phyloP scores from a whole-genome alignment of 2,113 vertebrate species.

The Amazona guildingii region DNA sequence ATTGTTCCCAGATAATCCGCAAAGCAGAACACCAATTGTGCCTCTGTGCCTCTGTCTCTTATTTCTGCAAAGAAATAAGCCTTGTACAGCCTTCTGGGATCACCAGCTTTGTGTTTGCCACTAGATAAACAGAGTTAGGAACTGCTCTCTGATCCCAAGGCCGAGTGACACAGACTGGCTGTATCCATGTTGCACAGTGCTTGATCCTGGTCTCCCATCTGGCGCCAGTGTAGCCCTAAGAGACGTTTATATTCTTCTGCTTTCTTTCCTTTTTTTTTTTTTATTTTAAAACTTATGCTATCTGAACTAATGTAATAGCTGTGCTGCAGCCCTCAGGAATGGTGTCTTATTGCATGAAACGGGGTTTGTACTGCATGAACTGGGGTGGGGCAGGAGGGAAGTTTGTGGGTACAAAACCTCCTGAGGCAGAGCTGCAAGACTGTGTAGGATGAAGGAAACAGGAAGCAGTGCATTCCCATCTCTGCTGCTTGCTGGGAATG shows the following conservation, averaged over 20 bases:
- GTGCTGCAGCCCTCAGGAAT: not conserved
- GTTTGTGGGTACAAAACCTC: not conserved
- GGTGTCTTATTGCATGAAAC: not conserved
- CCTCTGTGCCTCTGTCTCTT: not conserved
- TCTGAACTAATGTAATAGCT: not conserved
- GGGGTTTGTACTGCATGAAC: not conserved
- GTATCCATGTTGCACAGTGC: not conserved
- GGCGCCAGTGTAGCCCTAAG: not conserved
- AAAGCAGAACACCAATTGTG: not conserved
- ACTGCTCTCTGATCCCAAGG: not conserved
- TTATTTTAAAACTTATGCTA: not conserved
- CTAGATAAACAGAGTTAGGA: not conserved
- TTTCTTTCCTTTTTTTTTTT: not conserved
- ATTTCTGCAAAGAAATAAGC: conserved; percentile 5
- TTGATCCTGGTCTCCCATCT: not conserved
- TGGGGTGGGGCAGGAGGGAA: not conserved
- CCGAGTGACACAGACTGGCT: not conserved
- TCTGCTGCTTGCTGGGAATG: not conserved
- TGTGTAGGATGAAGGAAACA: not conserved
- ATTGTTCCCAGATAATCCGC: not conserved
- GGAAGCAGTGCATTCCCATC: not conserved
- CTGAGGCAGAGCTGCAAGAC: not conserved
- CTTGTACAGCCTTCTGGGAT: not conserved
- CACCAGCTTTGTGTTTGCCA: not conserved
- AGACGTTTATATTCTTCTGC: not conserved